Evolutionary conservation across 2,888 invertebrate genomes (phyloP).

Genomic region (Drosophila neotestacea): DNA sequence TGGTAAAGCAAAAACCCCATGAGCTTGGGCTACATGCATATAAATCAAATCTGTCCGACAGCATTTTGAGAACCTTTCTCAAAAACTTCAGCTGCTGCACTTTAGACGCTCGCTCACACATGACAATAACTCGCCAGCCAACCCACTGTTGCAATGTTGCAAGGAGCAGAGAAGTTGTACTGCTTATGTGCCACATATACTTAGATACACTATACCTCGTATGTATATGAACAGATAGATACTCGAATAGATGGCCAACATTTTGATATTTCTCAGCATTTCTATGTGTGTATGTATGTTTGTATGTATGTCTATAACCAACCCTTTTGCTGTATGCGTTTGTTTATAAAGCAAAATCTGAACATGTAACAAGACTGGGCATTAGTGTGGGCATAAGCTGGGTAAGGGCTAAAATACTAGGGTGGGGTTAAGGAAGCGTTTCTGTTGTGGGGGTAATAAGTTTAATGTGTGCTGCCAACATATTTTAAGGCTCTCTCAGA

Average conservation of each 20-base stretch:
- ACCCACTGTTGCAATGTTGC: conserved; percentile 50
- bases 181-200: conserved; percentile 23
- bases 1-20: conserved; percentile 29
- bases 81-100: conserved; percentile 59
- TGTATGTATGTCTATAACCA: conserved; percentile 50
- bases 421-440: conserved; percentile 9
- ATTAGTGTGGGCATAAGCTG: conserved; percentile 36
- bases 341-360: conserved; percentile 67
- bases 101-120: conserved; percentile 34
- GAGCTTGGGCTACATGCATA: conserved; percentile 48
- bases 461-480: conserved; percentile 79
- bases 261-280: conserved; percentile 55
- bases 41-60: conserved; percentile 65
- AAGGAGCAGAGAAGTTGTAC: background rate
- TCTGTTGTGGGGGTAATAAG: conserved; percentile 68
- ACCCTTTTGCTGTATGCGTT: conserved; percentile 78
- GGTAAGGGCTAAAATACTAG: no score
- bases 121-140: conserved; percentile 57
- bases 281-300: conserved; percentile 20
- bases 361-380: conserved; percentile 55
- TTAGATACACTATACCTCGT: conserved; percentile 8
- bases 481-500: conserved; percentile 61
- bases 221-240: conserved; percentile 26
- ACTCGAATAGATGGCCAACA: conserved; percentile 48
- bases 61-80: conserved; percentile 61